A percentile compares a stretch with the other conserved stretches of the same genome.
Conservation (phyloP, 2,113 vertebrate genomes). For the Daboia siamensis region DNA sequence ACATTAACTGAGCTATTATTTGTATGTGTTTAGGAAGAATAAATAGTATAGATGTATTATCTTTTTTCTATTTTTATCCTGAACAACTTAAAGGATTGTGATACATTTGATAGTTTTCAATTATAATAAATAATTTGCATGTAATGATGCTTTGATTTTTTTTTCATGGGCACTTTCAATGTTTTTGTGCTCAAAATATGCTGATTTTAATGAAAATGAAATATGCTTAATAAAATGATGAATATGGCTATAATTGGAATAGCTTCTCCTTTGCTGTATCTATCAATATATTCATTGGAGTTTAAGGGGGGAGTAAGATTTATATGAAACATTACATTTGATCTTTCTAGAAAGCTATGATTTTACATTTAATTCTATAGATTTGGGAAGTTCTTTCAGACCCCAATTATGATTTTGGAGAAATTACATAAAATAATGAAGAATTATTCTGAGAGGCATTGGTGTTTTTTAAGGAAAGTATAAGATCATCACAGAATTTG, state of each 20-base stretch:
- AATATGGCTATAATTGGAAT: not conserved
- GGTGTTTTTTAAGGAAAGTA: not conserved
- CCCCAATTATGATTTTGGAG: not conserved
- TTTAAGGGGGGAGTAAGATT: not conserved
- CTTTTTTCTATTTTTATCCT: not conserved
- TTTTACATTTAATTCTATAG: not conserved
- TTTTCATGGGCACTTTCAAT: not conserved
- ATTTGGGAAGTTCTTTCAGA: not conserved
- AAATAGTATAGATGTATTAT: not conserved
- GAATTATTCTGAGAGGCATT: not conserved
- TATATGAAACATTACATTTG: not conserved
- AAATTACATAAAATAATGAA: not conserved
- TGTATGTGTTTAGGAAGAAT: conserved; percentile 10
- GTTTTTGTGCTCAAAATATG: not conserved
- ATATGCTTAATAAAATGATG: not conserved
- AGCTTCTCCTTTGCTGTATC: not conserved
- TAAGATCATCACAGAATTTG: not conserved
- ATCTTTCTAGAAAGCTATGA: not conserved
- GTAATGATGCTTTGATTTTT: not conserved
- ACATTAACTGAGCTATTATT: not conserved
- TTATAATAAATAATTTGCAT: not conserved
- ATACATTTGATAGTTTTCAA: not conserved
- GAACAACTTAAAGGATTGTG: not conserved
- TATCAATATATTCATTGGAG: not conserved
- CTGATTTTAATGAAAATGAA: not conserved